Percentiles rank a stretch among this genome's conserved stretches.
phyloP scores from a whole-genome alignment of 2,113 vertebrate genomes.

The Haemorhous mexicanus region DNA sequence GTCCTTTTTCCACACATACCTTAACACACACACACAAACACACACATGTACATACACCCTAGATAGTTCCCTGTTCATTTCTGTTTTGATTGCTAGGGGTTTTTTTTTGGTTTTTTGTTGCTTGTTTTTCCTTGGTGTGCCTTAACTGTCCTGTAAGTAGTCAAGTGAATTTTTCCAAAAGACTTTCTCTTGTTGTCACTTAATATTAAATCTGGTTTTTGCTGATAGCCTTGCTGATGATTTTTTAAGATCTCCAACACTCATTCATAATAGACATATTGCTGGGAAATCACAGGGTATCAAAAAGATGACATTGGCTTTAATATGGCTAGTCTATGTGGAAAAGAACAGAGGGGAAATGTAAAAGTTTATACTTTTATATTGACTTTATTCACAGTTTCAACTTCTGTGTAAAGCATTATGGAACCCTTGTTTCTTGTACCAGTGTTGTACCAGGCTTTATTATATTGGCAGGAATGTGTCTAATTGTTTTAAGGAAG shows the following conservation, averaged over 20 bases:
- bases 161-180: background rate
- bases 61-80: background rate
- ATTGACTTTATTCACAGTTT: background rate
- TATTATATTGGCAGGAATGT: background rate
- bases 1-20: rapidly evolving
- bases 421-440: background rate
- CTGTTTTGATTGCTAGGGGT: background rate
- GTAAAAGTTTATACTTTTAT: background rate
- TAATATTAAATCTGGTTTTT: background rate
- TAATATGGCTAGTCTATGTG: background rate
- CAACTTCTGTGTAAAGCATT: background rate
- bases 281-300: background rate
- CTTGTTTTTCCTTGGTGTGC: background rate
- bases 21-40: background rate
- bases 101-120: background rate
- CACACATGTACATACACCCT: background rate
- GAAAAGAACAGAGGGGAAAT: background rate
- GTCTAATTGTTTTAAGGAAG: background rate
- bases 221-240: background rate
- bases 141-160: background rate
- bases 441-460: background rate
- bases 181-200: rapidly evolving
- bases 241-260: background rate
- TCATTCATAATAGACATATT: background rate
- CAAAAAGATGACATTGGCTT: background rate